Evolutionary conservation across 2,888 invertebrate species (phyloP).

Genomic region (Helleia helle): DNA sequence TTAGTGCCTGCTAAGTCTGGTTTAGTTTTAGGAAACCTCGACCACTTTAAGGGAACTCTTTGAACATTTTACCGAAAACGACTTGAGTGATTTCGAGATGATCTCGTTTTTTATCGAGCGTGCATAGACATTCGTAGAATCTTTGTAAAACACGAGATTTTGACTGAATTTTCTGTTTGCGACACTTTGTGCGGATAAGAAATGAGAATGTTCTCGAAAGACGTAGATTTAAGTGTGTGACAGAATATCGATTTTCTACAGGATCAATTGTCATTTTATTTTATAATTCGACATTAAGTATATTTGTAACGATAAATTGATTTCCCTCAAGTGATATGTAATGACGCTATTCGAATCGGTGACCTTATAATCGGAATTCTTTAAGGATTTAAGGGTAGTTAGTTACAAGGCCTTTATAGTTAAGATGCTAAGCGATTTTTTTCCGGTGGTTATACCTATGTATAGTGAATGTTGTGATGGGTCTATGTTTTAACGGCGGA

Average conservation of each 20-base stretch:
- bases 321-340: slow-evolving; percentile 65
- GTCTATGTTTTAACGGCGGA: slow-evolving; percentile 29
- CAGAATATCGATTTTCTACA: slow-evolving; percentile 63
- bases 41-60: slow-evolving; percentile 53
- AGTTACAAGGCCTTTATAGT: slow-evolving; percentile 66
- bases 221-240: slow-evolving; percentile 55
- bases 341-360: slow-evolving; percentile 55
- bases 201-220: slow-evolving; percentile 38
- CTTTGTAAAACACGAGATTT: slow-evolving; percentile 43
- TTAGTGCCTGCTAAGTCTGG: slow-evolving; percentile 68
- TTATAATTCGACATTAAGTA: slow-evolving; percentile 31
- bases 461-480: slow-evolving; percentile 49
- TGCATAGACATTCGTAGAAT: slow-evolving; percentile 35
- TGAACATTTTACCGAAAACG: slow-evolving; percentile 56
- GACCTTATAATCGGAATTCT: slow-evolving; percentile 68
- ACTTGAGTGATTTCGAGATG: slow-evolving; percentile 47
- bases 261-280: slow-evolving; percentile 42
- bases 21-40: slow-evolving; percentile 45
- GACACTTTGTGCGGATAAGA: slow-evolving; percentile 1
- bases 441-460: slow-evolving; percentile 36
- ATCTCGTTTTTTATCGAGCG: slow-evolving; percentile 32
- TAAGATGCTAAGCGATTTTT: slow-evolving; percentile 49
- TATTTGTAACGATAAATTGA: slow-evolving; percentile 46
- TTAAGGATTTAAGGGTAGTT: slow-evolving; percentile 68
- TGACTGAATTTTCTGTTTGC: slow-evolving; percentile 32